Percentiles rank a stretch among this genome's conserved stretches.
phyloP scores from a whole-genome alignment of 2,113 vertebrate species.

The Cryptoleucopteryx plumbea region DNA sequence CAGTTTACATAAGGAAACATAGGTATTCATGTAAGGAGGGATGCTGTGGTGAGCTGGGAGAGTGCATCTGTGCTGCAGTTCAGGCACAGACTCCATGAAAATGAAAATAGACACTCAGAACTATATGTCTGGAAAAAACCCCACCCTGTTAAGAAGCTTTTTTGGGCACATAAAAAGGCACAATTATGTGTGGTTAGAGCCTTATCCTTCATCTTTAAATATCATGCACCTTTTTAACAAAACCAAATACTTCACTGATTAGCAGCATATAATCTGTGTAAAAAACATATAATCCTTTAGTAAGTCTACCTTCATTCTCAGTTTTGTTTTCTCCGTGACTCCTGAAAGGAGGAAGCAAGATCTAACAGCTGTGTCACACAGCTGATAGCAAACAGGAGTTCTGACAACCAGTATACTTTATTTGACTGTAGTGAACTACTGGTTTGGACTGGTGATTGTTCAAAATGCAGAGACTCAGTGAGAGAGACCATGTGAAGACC shows the following conservation, averaged over 20 bases:
- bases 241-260: background rate
- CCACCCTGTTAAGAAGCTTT: background rate
- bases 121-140: accelerated
- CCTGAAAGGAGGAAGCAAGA: background rate
- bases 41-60: background rate
- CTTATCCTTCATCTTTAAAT: background rate
- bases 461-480: background rate
- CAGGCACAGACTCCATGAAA: background rate
- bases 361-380: background rate
- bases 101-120: background rate
- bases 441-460: background rate
- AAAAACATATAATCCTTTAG: background rate
- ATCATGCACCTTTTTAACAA: background rate
- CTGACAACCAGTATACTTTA: background rate
- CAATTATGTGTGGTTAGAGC: background rate
- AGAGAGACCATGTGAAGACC: background rate
- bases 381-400: background rate
- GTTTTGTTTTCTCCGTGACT: background rate
- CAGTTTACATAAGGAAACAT: background rate
- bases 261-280: background rate
- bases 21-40: background rate
- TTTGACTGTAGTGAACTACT: background rate
- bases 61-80: background rate
- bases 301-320: background rate
- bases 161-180: background rate